phyloP scores from a whole-genome alignment of 2,797 vertebrate genomes.

The Adrianichthys oophorus region DNA sequence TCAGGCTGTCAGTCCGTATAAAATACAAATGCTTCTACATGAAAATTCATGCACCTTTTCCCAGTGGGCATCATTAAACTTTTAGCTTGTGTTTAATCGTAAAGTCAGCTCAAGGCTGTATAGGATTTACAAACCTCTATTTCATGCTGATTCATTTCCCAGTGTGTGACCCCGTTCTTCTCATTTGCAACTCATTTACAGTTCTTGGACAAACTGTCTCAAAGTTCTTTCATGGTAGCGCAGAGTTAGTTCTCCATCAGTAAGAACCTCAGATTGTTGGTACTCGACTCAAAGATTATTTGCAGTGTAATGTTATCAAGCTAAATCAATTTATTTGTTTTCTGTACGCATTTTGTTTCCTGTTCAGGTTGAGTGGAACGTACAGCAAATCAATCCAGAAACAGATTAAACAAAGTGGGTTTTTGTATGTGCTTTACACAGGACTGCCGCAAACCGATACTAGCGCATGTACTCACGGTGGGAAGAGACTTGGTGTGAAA shows the following conservation, averaged over 20 bases:
- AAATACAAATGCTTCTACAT: constrained; percentile 23
- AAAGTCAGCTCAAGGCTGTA: constrained; percentile 38
- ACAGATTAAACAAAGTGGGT: too few species aligned
- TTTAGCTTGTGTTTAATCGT: constrained; percentile 52
- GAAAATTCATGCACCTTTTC: constrained; percentile 47
- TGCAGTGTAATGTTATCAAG: too few species aligned
- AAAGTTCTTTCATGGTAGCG: not conserved
- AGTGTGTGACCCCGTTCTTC: constrained; percentile 33
- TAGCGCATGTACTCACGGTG: too few species aligned
- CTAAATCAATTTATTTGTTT: too few species aligned
- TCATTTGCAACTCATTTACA: constrained; percentile 36
- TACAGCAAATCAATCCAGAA: too few species aligned
- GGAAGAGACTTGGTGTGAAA: too few species aligned
- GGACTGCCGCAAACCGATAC: too few species aligned
- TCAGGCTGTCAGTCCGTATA: constrained; percentile 25
- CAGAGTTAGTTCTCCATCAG: not conserved
- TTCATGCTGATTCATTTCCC: constrained; percentile 57
- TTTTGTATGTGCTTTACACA: too few species aligned
- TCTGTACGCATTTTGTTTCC: too few species aligned
- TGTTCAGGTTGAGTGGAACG: too few species aligned
- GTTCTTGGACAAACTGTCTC: constrained; percentile 41
- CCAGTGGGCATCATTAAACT: constrained; percentile 46
- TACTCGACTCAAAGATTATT: not conserved
- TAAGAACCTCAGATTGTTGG: not conserved
- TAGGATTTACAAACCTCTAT: constrained; percentile 55